phyloP scores from a whole-genome alignment of 92 coral and sea anemone species.

The Zoanthus gigantus region DNA sequence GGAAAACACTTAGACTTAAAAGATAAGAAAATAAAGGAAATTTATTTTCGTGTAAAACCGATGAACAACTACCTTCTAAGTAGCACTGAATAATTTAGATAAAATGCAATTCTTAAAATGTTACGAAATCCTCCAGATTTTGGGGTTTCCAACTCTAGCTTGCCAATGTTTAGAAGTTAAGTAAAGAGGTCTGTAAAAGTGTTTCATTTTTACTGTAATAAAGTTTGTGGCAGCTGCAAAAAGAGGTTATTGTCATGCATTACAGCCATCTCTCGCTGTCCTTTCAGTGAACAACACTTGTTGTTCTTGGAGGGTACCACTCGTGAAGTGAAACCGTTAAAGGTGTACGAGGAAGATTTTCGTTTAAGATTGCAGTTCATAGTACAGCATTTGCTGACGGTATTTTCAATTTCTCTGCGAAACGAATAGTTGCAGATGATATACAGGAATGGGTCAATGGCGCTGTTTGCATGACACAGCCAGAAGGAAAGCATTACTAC shows the following conservation, averaged over 20 bases:
- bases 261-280: not conserved
- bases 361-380: not conserved
- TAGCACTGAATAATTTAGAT: no score
- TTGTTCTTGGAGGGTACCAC: not conserved
- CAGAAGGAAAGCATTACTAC: constrained; percentile 72
- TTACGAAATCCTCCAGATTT: no score
- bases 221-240: not conserved
- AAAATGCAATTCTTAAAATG: no score
- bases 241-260: not conserved
- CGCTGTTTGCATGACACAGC: constrained; percentile 74
- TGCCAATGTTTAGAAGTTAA: no score
- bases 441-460: constrained; percentile 76
- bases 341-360: not conserved
- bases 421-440: constrained; percentile 38
- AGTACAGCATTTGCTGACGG: not conserved
- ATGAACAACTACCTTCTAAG: no score
- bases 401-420: constrained; percentile 38
- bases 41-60: no score
- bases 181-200: no score
- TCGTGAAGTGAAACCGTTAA: not conserved
- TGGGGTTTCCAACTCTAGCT: no score
- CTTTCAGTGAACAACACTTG: no score
- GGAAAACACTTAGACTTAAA: no score
- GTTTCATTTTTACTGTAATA: no score
- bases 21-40: no score